phyloP scores from a whole-genome alignment of 2,113 vertebrate genomes.

The Rhegmatorhina hoffmannsi region DNA sequence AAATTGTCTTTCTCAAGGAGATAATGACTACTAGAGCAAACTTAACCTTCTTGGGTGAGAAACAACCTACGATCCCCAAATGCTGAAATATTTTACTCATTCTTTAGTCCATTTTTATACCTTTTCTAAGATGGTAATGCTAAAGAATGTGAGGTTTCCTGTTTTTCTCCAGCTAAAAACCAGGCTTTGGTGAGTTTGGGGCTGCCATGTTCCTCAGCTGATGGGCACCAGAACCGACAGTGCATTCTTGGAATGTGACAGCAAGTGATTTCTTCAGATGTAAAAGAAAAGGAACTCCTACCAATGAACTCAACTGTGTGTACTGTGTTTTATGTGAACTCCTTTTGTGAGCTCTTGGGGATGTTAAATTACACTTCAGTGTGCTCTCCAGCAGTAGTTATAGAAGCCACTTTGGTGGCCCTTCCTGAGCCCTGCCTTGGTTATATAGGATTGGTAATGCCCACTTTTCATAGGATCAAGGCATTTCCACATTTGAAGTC shows the following conservation, averaged over 20 bases:
- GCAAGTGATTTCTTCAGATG: not conserved
- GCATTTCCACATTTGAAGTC: not conserved
- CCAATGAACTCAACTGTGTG: not conserved
- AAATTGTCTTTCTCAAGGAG: not conserved
- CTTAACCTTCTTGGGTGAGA: not conserved
- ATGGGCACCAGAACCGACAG: not conserved
- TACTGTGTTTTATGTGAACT: not conserved
- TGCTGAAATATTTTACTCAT: not conserved
- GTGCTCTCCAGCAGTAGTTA: not conserved
- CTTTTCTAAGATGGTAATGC: not conserved
- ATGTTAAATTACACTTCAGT: not conserved
- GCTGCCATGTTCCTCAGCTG: not conserved
- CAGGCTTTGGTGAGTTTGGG: not conserved
- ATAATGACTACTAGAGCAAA: not conserved
- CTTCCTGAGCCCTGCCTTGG: not conserved
- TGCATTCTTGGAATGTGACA: not conserved
- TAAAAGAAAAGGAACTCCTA: not conserved
- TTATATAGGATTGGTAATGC: not conserved
- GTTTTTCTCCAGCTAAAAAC: not conserved
- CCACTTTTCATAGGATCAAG: not conserved
- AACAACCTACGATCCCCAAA: not conserved
- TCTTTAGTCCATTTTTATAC: not conserved
- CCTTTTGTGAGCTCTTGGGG: not conserved
- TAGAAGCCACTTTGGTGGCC: accelerated
- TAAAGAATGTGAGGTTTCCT: not conserved